Conservation (phyloP, 2,888 invertebrate genomes). For the Tineola bisselliella region DNA sequence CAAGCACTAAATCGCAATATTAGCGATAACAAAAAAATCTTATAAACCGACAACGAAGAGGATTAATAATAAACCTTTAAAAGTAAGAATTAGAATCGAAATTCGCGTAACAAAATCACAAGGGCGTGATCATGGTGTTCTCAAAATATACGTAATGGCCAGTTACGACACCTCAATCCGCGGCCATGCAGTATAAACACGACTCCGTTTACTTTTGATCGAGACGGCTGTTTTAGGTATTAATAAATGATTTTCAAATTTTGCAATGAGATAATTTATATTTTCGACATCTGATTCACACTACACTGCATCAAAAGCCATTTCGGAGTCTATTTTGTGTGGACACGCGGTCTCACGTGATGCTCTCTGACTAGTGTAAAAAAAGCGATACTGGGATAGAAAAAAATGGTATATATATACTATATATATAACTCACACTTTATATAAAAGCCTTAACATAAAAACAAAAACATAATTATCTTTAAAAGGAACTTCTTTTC, state of each 20-base stretch:
- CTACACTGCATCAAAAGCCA: neutral
- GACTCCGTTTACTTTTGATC: conserved; percentile 1
- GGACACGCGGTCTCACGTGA: too few species aligned
- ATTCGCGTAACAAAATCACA: neutral
- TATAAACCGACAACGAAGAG: neutral
- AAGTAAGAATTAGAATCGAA: neutral
- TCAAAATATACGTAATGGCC: conserved; percentile 2
- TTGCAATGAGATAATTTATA: neutral
- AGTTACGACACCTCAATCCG: conserved; percentile 5
- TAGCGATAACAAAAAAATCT: neutral
- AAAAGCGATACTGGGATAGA: too few species aligned
- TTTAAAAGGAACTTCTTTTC: too few species aligned
- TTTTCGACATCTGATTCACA: neutral
- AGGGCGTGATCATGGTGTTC: conserved; percentile 1
- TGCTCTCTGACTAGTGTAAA: too few species aligned
- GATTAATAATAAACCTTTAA: neutral
- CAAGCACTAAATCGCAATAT: neutral
- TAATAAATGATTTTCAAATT: neutral
- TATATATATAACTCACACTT: too few species aligned
- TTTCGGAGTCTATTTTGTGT: too few species aligned
- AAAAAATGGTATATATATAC: too few species aligned
- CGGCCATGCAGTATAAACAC: conserved; percentile 6
- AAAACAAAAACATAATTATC: too few species aligned
- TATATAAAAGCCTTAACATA: too few species aligned
- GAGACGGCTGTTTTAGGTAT: neutral